Evolutionary conservation across 2,113 vertebrate genomes (phyloP).

Genomic region (Marmota flaviventris): DNA sequence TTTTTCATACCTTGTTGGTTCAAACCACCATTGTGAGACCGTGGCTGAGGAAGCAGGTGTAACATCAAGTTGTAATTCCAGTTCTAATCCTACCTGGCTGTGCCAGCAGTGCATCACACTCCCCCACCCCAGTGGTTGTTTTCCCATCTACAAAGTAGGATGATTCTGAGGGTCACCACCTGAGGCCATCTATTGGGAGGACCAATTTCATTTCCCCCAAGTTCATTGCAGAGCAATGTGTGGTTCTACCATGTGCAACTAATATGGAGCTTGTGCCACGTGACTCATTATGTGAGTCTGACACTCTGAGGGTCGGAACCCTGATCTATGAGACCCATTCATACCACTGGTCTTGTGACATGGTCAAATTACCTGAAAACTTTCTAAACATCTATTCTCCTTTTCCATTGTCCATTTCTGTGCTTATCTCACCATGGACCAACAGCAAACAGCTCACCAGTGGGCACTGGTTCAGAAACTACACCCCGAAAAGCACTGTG

Average conservation of each 20-base stretch:
- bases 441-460: background rate
- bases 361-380: background rate
- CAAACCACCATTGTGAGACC: background rate
- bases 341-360: background rate
- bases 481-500: background rate
- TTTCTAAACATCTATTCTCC: background rate
- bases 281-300: background rate
- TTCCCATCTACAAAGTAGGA: background rate
- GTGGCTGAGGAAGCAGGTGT: background rate
- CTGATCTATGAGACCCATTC: background rate
- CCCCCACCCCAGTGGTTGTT: background rate
- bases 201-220: background rate
- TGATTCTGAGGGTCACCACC: background rate
- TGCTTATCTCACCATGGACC: background rate
- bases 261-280: background rate
- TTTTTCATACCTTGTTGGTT: background rate
- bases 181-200: background rate
- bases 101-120: background rate
- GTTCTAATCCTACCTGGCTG: background rate
- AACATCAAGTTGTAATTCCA: background rate
- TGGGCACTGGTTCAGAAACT: background rate
- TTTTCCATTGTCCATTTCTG: background rate
- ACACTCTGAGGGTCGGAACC: background rate
- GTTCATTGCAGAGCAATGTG: background rate
- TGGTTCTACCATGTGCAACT: background rate